Evolutionary conservation across 1,140 invertebrate species (phyloP), one percentile per base, ranked within the genome.

Genomic region (Drosophila tani): DNA sequence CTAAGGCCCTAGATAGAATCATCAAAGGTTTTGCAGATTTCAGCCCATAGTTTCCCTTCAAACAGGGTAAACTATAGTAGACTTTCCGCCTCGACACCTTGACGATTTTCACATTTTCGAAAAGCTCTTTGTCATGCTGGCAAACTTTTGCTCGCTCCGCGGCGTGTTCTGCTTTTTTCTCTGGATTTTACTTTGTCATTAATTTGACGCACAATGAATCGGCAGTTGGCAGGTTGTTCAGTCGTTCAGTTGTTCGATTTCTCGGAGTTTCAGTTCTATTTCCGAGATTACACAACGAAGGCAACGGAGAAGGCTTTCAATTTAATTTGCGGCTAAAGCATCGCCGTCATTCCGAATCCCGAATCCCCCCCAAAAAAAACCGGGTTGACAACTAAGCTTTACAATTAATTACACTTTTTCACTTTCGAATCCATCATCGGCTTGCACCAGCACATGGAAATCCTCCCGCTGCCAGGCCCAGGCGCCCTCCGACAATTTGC

Each of bases 121-220:
- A 71, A 67, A 67, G 35, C 41, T 43, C 69, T 64, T 59, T 57
- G 60, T 84, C 82, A 84, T 73, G 43, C 19, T 43, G 27, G 15
- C 3, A 55, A 47, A 70, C 38, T 73, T 73, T 73, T 73, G 14
- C 17, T 60, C 15, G 67, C 55, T 38, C 38, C 15, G 53, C 53
- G 19, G 29, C 53, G 40, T 45, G 59, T 68, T 67, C 15, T 15
- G 12, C n/a, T 40, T 75, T 32, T 55, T 43, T 21, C 68, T 80
- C 47, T 58, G 46, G 56, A 57, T 81, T 60, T 60, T 40, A 66
- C 64, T 68, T 53, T 53, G 82, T 86, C 82, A 85, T 79, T 85
- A 86, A 85, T 86, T 85, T 86, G 82, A 82, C 69, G 65, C 75
- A 82, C 69, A 71, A 79, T 85, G 82, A 85, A 51, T 71, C 49